Conservation (phyloP, 1,140 invertebrate genomes). For the Vanessa atalanta region DNA sequence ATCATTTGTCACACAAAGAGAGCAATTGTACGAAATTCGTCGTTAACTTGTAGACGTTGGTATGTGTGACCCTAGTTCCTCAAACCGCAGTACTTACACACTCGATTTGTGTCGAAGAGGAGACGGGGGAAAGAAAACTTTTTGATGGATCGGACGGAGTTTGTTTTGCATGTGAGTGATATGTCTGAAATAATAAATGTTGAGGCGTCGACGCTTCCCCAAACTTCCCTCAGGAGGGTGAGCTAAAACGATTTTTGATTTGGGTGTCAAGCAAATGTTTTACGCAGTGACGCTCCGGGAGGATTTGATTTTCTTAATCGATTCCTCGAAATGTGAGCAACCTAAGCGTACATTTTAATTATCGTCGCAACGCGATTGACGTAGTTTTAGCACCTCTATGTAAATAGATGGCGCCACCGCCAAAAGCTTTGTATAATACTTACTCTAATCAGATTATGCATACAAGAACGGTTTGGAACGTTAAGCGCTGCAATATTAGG, state of each 20-base stretch:
- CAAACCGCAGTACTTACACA: conserved; percentile 76
- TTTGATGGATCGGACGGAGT: conserved; percentile 80
- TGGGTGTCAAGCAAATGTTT: conserved; percentile 80
- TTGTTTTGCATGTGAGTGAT: conserved; percentile 81
- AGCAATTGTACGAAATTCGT: conserved; percentile 32
- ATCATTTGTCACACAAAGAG: conserved; percentile 25
- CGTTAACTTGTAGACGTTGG: conserved; percentile 29
- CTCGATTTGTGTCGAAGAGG: conserved; percentile 73
- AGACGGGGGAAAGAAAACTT: conserved; percentile 67
- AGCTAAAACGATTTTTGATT: conserved; percentile 81
- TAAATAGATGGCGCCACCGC: conserved; percentile 62
- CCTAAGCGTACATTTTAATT: conserved; percentile 29
- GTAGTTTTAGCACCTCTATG: conserved; percentile 42
- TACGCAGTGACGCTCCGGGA: conserved; percentile 70
- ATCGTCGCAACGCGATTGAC: conserved; percentile 14
- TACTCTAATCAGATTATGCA: conserved; percentile 79
- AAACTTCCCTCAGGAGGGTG: conserved; percentile 67
- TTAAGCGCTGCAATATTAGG: conserved; percentile 66
- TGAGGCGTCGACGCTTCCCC: conserved; percentile 78
- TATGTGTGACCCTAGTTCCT: conserved; percentile 41
- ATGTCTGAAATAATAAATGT: conserved; percentile 82
- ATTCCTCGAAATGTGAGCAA: conserved; percentile 45
- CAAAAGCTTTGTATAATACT: conserved; percentile 75
- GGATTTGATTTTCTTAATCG: conserved; percentile 80
- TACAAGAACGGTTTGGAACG: conserved; percentile 74